Conservation (phyloP, 2,113 vertebrate species). For the Phoxinus phoxinus region DNA sequence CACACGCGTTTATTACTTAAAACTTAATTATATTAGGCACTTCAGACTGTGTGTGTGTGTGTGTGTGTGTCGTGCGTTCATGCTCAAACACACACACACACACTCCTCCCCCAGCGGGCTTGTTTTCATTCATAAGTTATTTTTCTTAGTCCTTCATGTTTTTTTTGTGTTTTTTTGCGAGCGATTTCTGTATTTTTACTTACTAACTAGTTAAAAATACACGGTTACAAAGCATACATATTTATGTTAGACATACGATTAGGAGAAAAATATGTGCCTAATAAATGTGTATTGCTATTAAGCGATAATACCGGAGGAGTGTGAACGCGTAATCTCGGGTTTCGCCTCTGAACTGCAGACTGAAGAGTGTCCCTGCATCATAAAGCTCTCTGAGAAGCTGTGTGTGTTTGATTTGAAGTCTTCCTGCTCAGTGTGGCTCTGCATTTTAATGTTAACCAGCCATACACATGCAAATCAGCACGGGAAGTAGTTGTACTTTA, state of each 20-base stretch:
- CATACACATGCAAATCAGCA: constrained; percentile 81
- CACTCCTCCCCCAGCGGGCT: constrained; percentile 73
- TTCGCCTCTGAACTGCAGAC: no score
- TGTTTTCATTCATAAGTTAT: constrained; percentile 94
- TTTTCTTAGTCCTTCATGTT: background rate
- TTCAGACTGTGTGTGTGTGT: background rate
- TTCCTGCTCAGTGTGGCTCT: constrained; percentile 44
- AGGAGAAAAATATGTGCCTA: background rate
- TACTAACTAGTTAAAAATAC: background rate
- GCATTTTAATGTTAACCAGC: constrained; percentile 83
- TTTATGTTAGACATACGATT: background rate
- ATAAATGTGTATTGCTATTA: constrained; percentile 58
- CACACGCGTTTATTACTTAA: background rate
- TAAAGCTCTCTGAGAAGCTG: constrained; percentile 69
- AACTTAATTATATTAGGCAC: constrained; percentile 19
- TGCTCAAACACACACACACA: constrained; percentile 52
- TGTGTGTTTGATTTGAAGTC: constrained; percentile 25
- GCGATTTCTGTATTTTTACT: background rate
- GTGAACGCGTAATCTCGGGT: no score
- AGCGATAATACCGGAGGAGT: no score
- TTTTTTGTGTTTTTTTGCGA: background rate
- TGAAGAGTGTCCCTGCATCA: constrained; percentile 57
- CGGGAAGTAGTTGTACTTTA: constrained; percentile 74
- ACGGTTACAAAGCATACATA: background rate
- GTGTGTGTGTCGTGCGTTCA: background rate